These are phyloP conservation scores for Botrylloides violaceus DNA, from an alignment of 23 tunicate species.

Conservation along the genomic window DNA sequence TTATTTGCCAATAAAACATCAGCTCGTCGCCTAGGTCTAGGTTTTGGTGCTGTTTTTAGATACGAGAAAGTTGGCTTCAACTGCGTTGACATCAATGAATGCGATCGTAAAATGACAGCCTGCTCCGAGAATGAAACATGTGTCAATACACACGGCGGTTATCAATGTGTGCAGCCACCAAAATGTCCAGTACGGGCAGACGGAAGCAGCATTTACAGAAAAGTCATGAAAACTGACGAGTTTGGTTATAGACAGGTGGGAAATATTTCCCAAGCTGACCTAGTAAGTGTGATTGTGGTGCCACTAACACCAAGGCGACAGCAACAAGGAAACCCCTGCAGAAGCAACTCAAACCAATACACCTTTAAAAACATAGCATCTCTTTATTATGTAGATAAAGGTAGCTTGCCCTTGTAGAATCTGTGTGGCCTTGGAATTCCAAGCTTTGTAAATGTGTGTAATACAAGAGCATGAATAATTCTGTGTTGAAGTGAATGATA, in stretches of 20 bases:
- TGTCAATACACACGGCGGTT: slow-evolving; percentile 74
- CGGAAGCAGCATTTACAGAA: slow-evolving; percentile 45
- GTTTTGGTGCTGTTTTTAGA: slow-evolving; percentile 18
- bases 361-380: no score
- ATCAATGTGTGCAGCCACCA: slow-evolving; percentile 37
- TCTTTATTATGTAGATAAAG: no score
- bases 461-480: no score
- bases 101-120: slow-evolving; percentile 36
- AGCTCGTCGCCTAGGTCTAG: not conserved
- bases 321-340: not conserved
- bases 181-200: slow-evolving; percentile 32
- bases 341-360: no score
- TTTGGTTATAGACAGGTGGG: slow-evolving; percentile 67
- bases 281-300: not conserved
- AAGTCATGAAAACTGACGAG: slow-evolving; percentile 81
- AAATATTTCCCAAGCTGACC: not conserved
- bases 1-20: not conserved
- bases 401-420: no score
- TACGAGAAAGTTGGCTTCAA: slow-evolving; percentile 58
- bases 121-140: slow-evolving; percentile 50
- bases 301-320: not conserved
- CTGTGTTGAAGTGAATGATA: no score
- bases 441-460: no score
- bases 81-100: slow-evolving; percentile 87
- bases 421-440: no score